These are phyloP conservation scores for Trichomycterus rosablanca DNA, from an alignment of 2,113 vertebrate species.

Conservation along the genomic window DNA sequence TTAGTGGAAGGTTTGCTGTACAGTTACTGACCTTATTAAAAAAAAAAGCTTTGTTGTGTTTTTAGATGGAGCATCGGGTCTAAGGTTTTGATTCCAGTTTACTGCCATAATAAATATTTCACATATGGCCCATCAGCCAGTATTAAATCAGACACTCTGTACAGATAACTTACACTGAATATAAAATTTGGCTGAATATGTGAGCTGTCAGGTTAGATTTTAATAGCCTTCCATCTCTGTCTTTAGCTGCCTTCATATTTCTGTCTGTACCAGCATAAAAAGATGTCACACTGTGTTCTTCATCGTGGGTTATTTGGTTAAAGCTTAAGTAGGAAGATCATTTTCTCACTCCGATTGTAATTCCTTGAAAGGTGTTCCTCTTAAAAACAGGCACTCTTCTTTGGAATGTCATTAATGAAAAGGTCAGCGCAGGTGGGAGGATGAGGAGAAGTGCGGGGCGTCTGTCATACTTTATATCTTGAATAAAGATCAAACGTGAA, in stretches of 20 bases:
- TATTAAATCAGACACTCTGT: neutral
- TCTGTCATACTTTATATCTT: no score
- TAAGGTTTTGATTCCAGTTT: neutral
- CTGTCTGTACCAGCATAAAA: constrained; percentile 14
- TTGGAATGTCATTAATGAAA: constrained; percentile 63
- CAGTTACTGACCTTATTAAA: neutral
- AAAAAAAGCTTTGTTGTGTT: neutral
- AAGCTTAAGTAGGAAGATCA: constrained; percentile 43
- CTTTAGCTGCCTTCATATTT: neutral
- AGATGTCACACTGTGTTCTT: constrained; percentile 21
- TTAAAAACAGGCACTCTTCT: constrained; percentile 43
- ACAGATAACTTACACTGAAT: neutral
- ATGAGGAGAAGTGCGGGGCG: no score
- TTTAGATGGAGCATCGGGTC: neutral
- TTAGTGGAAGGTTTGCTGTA: no score
- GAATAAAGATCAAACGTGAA: constrained; percentile 44
- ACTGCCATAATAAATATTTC: neutral
- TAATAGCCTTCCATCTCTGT: neutral
- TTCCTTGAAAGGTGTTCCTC: constrained; percentile 44
- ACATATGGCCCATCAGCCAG: neutral
- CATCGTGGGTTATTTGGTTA: constrained; percentile 27
- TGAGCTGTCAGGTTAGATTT: constrained; percentile 17
- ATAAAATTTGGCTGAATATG: constrained; percentile 7
- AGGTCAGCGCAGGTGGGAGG: constrained; percentile 58
- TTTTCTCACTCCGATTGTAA: constrained; percentile 41